phyloP scores from a whole-genome alignment of 2,888 invertebrate species.

The Luperina testacea region DNA sequence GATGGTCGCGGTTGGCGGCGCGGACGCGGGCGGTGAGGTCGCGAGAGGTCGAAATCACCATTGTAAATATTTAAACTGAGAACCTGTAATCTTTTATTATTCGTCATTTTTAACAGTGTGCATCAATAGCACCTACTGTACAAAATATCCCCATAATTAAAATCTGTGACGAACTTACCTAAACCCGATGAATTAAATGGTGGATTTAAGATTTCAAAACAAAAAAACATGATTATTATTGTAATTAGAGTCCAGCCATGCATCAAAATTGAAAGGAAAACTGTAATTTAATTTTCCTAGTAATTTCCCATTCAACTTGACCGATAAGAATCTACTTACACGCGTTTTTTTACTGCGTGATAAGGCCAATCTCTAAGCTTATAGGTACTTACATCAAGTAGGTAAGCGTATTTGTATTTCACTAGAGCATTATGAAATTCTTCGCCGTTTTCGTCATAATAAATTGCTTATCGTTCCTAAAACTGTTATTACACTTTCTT shows the following conservation, averaged over 20 bases:
- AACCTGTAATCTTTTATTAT: slow-evolving; percentile 61
- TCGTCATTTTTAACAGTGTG: slow-evolving; percentile 30
- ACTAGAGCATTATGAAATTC: slow-evolving; percentile 34
- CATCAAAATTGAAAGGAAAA: background rate
- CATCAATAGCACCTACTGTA: background rate
- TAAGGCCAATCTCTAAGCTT: slow-evolving; percentile 40
- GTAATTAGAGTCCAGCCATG: background rate
- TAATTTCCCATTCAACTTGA: slow-evolving; percentile 48
- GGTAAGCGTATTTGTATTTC: slow-evolving; percentile 35
- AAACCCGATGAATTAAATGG: background rate
- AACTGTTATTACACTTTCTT: slow-evolving; percentile 17
- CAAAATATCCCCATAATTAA: background rate
- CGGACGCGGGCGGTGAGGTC: slow-evolving; percentile 64
- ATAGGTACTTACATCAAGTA: slow-evolving; percentile 7
- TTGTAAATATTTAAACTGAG: slow-evolving; percentile 70
- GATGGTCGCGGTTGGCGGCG: slow-evolving; percentile 64
- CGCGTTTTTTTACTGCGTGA: slow-evolving; percentile 17
- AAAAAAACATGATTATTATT: too few species aligned
- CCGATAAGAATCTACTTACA: slow-evolving; percentile 27
- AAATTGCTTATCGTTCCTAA: slow-evolving; percentile 4
- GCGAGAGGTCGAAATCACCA: slow-evolving; percentile 71
- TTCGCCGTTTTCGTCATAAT: slow-evolving; percentile 6
- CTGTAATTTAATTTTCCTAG: background rate
- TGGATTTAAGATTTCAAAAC: too few species aligned
- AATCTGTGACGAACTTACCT: slow-evolving; percentile 4